Percentiles rank a stretch among this genome's conserved stretches.
Evolutionary conservation across 2,888 invertebrate species (phyloP).

Genomic region (Molorchus minor): DNA sequence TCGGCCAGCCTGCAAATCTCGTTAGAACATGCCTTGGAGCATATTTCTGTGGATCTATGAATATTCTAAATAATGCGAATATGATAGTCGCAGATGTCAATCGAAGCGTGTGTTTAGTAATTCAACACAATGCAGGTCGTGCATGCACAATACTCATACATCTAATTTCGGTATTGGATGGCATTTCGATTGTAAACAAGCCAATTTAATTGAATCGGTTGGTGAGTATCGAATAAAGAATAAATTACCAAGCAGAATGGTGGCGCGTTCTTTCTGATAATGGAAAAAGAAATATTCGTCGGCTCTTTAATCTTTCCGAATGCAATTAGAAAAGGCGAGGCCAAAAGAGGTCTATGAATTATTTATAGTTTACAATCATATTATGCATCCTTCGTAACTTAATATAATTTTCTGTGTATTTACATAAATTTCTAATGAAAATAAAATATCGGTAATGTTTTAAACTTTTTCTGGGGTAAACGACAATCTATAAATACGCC

Average conservation of each 20-base stretch:
- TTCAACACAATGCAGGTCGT: conserved; percentile 48
- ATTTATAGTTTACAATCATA: no score
- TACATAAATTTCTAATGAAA: no score
- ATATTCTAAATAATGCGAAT: conserved; percentile 37
- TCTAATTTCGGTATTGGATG: conserved; percentile 57
- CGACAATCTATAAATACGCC: no score
- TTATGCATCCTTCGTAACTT: no score
- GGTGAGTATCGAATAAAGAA: conserved; percentile 55
- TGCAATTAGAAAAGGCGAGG: neutral
- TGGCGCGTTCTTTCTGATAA: neutral
- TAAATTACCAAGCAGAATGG: conserved; percentile 52
- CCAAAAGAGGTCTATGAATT: no score
- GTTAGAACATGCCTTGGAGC: conserved; percentile 36
- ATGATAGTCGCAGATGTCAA: conserved; percentile 45
- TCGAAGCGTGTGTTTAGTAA: conserved; percentile 45
- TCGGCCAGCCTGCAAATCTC: conserved; percentile 8
- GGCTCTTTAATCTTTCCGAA: neutral
- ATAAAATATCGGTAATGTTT: no score
- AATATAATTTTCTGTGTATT: no score
- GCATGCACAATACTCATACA: conserved; percentile 54
- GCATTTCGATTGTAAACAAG: conserved; percentile 56
- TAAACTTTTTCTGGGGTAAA: no score
- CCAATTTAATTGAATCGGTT: conserved; percentile 59
- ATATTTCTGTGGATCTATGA: conserved; percentile 34
- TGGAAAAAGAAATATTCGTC: neutral